Conservation (phyloP, 2,113 vertebrate species). For the Syngnathus floridae region DNA sequence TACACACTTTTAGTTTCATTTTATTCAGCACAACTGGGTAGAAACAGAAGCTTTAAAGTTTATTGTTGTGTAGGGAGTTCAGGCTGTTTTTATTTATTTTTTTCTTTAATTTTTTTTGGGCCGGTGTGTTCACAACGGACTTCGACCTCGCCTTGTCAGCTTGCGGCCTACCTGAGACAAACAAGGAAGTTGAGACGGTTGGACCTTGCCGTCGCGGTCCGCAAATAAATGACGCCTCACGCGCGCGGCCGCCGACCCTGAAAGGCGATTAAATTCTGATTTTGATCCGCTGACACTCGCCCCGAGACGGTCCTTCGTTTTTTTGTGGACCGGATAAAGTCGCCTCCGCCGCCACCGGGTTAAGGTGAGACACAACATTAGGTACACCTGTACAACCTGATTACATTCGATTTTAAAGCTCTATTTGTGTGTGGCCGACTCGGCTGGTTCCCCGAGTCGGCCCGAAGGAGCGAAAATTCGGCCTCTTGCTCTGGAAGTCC, state of each 20-base stretch:
- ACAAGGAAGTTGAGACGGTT: slow-evolving; percentile 59
- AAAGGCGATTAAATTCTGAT: slow-evolving; percentile 17
- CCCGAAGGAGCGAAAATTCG: too few species aligned
- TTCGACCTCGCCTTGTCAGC: slow-evolving; percentile 31
- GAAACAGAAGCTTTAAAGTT: neutral
- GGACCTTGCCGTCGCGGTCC: neutral
- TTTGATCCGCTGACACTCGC: slow-evolving; percentile 15
- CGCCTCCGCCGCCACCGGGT: slow-evolving; percentile 1
- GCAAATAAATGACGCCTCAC: slow-evolving; percentile 20
- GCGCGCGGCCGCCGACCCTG: neutral
- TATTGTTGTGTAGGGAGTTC: neutral
- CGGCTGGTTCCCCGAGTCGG: too few species aligned
- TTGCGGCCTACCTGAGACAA: slow-evolving; percentile 30
- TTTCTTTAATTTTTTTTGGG: too few species aligned
- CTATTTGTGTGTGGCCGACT: too few species aligned
- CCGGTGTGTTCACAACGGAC: slow-evolving; percentile 20
- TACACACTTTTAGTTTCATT: neutral
- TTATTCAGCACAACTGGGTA: neutral
- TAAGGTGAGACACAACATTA: slow-evolving; percentile 37
- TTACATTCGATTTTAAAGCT: neutral
- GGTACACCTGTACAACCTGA: neutral
- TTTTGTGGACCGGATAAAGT: slow-evolving; percentile 32
- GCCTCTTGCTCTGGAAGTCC: too few species aligned
- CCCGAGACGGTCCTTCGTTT: neutral
- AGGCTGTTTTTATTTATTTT: neutral